Evolutionary conservation across 2,888 invertebrate species (phyloP), one percentile per base, ranked within the genome.

Genomic region (Pteria penguin): DNA sequence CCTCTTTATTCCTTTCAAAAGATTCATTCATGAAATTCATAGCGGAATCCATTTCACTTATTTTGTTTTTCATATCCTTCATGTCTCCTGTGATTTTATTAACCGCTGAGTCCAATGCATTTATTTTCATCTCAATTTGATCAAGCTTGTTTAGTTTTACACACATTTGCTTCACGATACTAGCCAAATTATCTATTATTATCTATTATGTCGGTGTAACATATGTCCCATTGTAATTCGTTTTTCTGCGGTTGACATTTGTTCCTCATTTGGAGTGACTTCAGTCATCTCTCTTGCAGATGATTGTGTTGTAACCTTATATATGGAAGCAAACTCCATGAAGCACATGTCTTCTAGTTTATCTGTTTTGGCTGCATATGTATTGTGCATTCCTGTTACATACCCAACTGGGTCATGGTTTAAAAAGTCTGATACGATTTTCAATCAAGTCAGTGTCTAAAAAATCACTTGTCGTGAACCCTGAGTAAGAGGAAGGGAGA

Each of bases 331-430:
- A 84, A 87, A 89, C 22, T 88, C 86, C 0, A 88, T 87, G 2
- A 90, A 77, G 75, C 86, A 88, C n/a, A 82, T 67, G 27, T 82
- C 68, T 67, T 90, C 86, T 8, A 89, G 72, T 2, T 60, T 36
- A 31, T 76, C 60, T 14, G 87, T 87, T 31, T 90, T 58, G 8
- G 80, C 66, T 8, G 68, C 58, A 76, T 91, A 90, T 45, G 84
- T 79, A 4, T 88, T 85, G 4, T 86, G 27, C 0, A 86, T 54
- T 0, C 84, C 83, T 14, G 66, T 60, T 5, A 29, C 22, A 45
- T 62, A 80, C 11, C 78, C 57, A 67, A 75, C 68, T 29, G 66
- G 52, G 71, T 78, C 74, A 58, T 32, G 80, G 75, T 81, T 88
- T 89, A 2, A 87, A 45, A 22, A 88, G 82, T 8, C 70, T 36